A percentile compares a stretch with the other conserved stretches of the same genome.
These are phyloP conservation scores for Myotis daubentonii DNA, from an alignment of 2,797 vertebrate species.

Conservation along the genomic window DNA sequence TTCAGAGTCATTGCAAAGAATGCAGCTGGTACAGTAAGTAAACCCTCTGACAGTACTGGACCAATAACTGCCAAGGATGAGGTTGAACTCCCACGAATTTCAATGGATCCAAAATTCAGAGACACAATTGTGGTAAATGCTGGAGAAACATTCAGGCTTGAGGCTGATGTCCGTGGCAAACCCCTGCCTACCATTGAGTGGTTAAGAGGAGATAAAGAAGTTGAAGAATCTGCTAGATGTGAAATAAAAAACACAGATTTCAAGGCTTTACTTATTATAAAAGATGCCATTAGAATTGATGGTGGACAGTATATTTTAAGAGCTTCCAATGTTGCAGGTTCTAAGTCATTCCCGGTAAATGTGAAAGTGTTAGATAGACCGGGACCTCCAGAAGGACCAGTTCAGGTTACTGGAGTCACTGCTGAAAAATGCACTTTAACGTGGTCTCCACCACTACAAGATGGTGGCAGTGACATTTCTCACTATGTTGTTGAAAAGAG, in stretches of 20 bases:
- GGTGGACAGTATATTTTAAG: conserved; percentile 94
- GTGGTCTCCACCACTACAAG: conserved; percentile 94
- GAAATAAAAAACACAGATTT: conserved; percentile 96
- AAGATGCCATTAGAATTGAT: conserved; percentile 94
- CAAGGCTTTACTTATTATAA: conserved; percentile 93
- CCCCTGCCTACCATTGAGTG: conserved; percentile 95
- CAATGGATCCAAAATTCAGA: conserved; percentile 97
- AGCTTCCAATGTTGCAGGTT: conserved; percentile 94
- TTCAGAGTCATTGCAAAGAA: conserved; percentile 99
- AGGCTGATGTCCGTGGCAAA: conserved; percentile 96
- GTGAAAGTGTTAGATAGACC: conserved; percentile 96
- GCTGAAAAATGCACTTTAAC: conserved; percentile 94
- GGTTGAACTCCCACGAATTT: conserved; percentile 95
- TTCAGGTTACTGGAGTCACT: conserved; percentile 93
- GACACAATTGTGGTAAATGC: conserved; percentile 94
- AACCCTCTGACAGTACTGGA: conserved; percentile 97
- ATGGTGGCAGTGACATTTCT: conserved; percentile 95
- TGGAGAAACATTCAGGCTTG: conserved; percentile 95
- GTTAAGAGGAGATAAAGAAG: conserved; percentile 94
- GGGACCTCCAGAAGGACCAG: conserved; percentile 92
- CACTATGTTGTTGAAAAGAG: conserved; percentile 97
- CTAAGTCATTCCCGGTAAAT: conserved; percentile 92
- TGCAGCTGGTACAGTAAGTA: conserved; percentile 95
- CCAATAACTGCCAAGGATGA: conserved; percentile 96
- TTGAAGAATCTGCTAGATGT: conserved; percentile 94